Percentiles rank a stretch among this genome's conserved stretches.
Evolutionary conservation across 2,113 vertebrate genomes (phyloP).

Genomic region (Alligator mississippiensis): DNA sequence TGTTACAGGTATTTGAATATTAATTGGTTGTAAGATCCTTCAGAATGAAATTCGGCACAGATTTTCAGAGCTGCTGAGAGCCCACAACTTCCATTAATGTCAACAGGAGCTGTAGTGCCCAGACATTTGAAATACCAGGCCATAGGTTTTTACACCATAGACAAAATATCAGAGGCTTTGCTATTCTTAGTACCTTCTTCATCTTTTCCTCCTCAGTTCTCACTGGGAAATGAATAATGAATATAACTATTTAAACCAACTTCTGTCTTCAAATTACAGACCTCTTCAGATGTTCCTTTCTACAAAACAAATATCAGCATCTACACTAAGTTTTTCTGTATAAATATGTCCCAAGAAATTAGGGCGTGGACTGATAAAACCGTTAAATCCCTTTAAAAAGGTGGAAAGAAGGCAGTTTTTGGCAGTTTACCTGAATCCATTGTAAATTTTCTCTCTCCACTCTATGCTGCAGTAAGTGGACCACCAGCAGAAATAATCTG

Average conservation of each 20-base stretch:
- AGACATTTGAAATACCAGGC: neutral
- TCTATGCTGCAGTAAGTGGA: too few relatives aligned
- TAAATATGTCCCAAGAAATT: neutral
- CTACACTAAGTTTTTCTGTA: neutral
- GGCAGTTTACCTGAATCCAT: too few relatives aligned
- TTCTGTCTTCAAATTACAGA: neutral
- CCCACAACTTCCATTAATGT: neutral
- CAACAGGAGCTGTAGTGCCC: neutral
- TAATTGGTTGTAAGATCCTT: neutral
- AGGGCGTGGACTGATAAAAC: too few relatives aligned
- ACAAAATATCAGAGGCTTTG: neutral
- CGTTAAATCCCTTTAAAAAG: too few relatives aligned
- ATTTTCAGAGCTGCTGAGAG: neutral
- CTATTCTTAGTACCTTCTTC: neutral
- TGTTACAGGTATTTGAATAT: fast-evolving
- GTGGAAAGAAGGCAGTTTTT: too few relatives aligned
- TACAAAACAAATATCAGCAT: neutral
- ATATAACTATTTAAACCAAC: neutral
- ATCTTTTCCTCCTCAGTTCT: neutral
- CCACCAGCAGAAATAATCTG: too few relatives aligned
- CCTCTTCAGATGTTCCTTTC: neutral
- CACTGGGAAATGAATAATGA: neutral
- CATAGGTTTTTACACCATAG: neutral
- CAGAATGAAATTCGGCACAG: neutral
- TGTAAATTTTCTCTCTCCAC: too few relatives aligned